Percentiles rank a stretch among this genome's conserved stretches.
Conservation (phyloP, 2,888 invertebrate species). For the Sarcophaga caerulescens region DNA sequence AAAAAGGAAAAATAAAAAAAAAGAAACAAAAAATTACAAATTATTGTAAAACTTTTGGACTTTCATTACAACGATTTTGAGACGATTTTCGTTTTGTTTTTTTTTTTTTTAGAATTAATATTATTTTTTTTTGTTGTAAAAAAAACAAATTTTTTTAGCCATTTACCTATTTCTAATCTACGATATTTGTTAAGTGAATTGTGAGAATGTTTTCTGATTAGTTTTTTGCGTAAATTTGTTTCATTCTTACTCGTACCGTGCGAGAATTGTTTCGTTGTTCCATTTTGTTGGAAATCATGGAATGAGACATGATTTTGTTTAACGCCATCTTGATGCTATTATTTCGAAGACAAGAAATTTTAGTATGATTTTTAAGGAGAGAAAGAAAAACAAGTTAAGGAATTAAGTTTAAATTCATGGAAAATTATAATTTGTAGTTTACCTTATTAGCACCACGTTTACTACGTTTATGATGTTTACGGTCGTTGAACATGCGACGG, state of each 20-base stretch:
- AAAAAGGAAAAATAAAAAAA: slow-evolving; percentile 16
- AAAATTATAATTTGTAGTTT: slow-evolving; percentile 32
- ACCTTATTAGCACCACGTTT: slow-evolving; percentile 91
- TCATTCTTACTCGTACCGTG: slow-evolving; percentile 90
- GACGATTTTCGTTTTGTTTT: not conserved
- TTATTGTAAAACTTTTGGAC: slow-evolving; percentile 8
- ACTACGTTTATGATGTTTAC: slow-evolving; percentile 92
- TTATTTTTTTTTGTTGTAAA: slow-evolving; percentile 30
- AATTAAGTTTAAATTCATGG: not conserved
- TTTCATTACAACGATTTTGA: not conserved
- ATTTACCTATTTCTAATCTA: slow-evolving; percentile 82
- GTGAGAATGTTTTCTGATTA: slow-evolving; percentile 82
- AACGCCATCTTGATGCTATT: slow-evolving; percentile 88
- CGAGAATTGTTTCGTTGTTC: slow-evolving; percentile 90
- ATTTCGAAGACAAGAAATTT: slow-evolving; percentile 65
- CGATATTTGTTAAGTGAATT: slow-evolving; percentile 82
- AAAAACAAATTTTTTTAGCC: slow-evolving; percentile 66
- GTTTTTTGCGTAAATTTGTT: slow-evolving; percentile 84
- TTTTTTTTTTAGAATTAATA: not conserved
- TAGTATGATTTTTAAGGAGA: slow-evolving; percentile 17
- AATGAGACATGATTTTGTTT: slow-evolving; percentile 92
- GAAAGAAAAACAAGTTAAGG: not conserved
- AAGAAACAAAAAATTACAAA: slow-evolving; percentile 27
- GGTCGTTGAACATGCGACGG: slow-evolving; percentile 91
- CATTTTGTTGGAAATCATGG: slow-evolving; percentile 94